Evolutionary conservation across 1,140 invertebrate genomes (phyloP), one percentile per base, ranked within the genome.

Genomic region (Apolygus lucorum): DNA sequence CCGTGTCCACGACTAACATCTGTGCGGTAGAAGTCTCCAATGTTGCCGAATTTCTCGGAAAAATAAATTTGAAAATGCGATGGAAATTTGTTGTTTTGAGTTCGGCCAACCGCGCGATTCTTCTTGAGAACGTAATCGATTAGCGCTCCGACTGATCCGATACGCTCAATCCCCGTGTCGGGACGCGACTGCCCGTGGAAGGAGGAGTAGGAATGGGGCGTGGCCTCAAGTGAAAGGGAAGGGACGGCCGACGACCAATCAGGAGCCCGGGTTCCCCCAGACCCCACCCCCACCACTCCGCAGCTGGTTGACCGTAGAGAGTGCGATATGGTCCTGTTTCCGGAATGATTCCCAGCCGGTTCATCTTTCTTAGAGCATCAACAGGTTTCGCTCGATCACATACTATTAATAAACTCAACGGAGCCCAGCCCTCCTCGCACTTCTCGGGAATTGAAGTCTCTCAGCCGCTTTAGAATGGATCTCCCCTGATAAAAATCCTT

Each of bases 1-100:
- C 63, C 34, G 68, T 70, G 68, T 70, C 68, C 22, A 70, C 63
- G 34, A 70, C 63, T 65, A 70, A 65, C 68, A 70, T 70, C 68
- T 70, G 63, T 64, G 63, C 62, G 34, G 68, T 34, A 4, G 11
- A 4, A 22, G 22, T 59, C 11, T 22, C 54, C 54, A 59, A 59
- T 22, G 8, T 59, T 11, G 8, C 22, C 34, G 34, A 42, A 42
- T 42, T 42, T 42, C 34, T 4, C 4, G 17, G 4, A 42, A 4
- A 17, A 42, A 42, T 42, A 42, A 42, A 42, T n/a, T n/a, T n/a
- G n/a, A n/a, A n/a, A n/a, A n/a, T n/a, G n/a, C n/a, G n/a, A n/a
- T n/a, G n/a, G n/a, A n/a, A n/a, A n/a, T n/a, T n/a, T n/a, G n/a
- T n/a, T n/a, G n/a, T n/a, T n/a, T n/a, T n/a, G n/a, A n/a, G n/a